Base-by-base conservation (phyloP, 64 coral and sea anemone genomes). In the Pocillopora verrucosa region DNA sequence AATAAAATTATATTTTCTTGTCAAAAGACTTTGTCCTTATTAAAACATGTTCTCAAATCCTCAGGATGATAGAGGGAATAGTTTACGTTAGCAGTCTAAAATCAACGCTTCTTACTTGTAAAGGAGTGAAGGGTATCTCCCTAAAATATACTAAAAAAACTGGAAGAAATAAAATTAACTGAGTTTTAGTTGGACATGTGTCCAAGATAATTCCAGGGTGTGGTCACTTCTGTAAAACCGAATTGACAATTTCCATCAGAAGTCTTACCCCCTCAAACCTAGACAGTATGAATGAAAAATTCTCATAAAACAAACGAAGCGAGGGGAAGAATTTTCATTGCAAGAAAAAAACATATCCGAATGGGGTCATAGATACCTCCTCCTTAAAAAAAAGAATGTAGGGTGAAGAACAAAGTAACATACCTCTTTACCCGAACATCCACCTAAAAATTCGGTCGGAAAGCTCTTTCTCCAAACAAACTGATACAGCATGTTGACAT, bases 1-100 rank as follows among this genome's bases (percentile, higher is more conserved):
- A 68, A 72, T 56, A 85, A 85, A 85, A 85, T 24, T 57, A 83
- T 65, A 41, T 30, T 83, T 83, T 65, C 80, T 16, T 22, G 64
- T 67, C 14, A 36, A 22, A 61, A 14, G 6, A 11, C 62, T 22
- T 7, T 17, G 16, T 81, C 26, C 56, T 24, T 26, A 35, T 63
- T 17, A 20, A 25, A 20, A 11, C 67, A 25, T 24, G 67, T 24
- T 20, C 67, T n/a, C 19, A 70, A 51, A 51, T 51, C 41, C 41
- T 3, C 3, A 51, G 41, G 69, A 73, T 73, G n/a, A 73, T 20
- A 26, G 11, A 73, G 30, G 3, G 30, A 2, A 73, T 22, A 26
- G 22, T 22, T 25, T 73, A 30, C 30, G 30, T 25, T 51, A 7
- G 41, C 7, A 7, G 41, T 51, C 7, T 51, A 51, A 51, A 51